Evolutionary conservation across 2,113 vertebrate genomes (phyloP).

Genomic region (Oncorhynchus gorbuscha): DNA sequence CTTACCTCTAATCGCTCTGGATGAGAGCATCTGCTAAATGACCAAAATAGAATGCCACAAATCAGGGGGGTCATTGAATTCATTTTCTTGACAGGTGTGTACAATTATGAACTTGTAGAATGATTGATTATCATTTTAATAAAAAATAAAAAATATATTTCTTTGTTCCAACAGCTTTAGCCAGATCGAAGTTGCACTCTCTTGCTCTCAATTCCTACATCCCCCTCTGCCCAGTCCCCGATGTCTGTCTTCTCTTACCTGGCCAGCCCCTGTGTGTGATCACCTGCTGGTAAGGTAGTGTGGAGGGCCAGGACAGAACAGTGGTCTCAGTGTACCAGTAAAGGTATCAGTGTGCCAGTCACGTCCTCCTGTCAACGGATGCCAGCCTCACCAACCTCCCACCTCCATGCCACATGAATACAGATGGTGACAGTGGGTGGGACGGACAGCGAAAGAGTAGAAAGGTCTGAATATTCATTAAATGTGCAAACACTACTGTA

Average conservation of each 20-base stretch:
- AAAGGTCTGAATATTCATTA: conserved; percentile 62
- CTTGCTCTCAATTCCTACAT: background rate
- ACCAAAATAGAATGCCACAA: too few relatives aligned
- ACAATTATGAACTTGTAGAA: background rate
- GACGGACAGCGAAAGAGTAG: conserved; percentile 3
- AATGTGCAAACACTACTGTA: conserved; percentile 36
- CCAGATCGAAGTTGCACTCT: background rate
- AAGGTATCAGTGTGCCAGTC: conserved; percentile 58
- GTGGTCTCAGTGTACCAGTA: background rate
- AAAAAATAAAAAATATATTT: too few relatives aligned
- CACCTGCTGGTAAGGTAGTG: conserved; percentile 31
- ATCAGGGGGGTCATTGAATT: too few relatives aligned
- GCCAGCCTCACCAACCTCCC: conserved; percentile 46
- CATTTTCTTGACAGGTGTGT: too few relatives aligned
- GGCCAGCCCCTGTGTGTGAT: background rate
- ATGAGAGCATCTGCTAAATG: too few relatives aligned
- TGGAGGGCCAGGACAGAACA: conserved; percentile 34
- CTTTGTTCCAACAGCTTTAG: too few relatives aligned
- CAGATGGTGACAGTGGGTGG: conserved; percentile 52
- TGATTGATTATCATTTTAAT: too few relatives aligned
- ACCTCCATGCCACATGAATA: conserved; percentile 62
- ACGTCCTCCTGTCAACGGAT: conserved; percentile 48
- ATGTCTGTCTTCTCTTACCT: background rate
- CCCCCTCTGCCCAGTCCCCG: background rate
- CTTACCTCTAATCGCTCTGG: too few relatives aligned